phyloP scores from a whole-genome alignment of 2,113 vertebrate genomes.

The Peromyscus leucopus region DNA sequence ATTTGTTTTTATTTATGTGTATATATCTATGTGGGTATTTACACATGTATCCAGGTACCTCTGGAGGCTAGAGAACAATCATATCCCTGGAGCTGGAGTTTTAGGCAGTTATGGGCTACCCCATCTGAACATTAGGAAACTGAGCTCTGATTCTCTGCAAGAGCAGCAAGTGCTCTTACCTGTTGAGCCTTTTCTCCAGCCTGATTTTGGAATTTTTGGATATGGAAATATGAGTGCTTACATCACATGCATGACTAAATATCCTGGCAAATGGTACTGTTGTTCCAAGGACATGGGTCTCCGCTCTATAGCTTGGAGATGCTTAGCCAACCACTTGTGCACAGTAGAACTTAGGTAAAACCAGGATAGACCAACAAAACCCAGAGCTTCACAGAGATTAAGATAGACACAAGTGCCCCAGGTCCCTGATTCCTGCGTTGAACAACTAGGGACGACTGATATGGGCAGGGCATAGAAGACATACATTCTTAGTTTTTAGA shows the following conservation, averaged over 20 bases:
- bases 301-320: not conserved
- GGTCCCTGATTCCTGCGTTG: not conserved
- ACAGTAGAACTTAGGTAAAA: not conserved
- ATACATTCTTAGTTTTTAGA: not conserved
- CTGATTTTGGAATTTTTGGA: not conserved
- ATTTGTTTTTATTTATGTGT: not conserved
- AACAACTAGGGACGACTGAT: not conserved
- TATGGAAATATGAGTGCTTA: not conserved
- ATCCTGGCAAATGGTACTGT: not conserved
- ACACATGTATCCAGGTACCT: not conserved
- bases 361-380: not conserved
- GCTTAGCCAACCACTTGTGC: not conserved
- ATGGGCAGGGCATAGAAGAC: rapidly evolving
- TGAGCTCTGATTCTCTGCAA: not conserved
- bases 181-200: not conserved
- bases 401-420: rapidly evolving
- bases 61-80: not conserved
- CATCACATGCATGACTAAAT: not conserved
- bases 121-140: not conserved
- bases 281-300: not conserved
- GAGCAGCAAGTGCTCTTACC: not conserved
- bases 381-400: not conserved
- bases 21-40: not conserved
- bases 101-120: no score
- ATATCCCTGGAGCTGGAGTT: not conserved